Evolutionary conservation across 2,888 invertebrate species (phyloP).

Genomic region (Hemaris fuciformis): DNA sequence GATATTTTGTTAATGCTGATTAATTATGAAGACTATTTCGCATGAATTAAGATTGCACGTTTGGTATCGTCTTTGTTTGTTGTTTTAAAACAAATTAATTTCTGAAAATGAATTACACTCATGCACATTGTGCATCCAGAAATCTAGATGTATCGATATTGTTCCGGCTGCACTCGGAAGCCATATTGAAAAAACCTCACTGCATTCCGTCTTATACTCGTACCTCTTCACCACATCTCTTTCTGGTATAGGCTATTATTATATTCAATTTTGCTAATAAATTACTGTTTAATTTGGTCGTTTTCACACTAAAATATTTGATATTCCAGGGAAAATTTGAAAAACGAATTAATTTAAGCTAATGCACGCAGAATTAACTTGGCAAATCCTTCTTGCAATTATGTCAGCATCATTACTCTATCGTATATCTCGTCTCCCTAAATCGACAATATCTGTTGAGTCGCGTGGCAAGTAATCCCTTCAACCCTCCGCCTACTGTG

Average conservation of each 20-base stretch:
- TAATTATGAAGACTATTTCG: neutral
- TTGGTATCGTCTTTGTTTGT: neutral
- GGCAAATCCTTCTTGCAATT: constrained; percentile 47
- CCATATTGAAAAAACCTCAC: too few relatives aligned
- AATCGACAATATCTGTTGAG: constrained; percentile 78
- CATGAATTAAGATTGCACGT: neutral
- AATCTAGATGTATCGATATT: too few relatives aligned
- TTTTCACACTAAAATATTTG: too few relatives aligned
- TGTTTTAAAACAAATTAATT: neutral
- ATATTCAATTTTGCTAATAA: too few relatives aligned
- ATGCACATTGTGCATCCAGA: too few relatives aligned
- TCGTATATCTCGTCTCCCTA: constrained; percentile 51
- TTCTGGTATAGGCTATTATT: too few relatives aligned
- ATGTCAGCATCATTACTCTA: constrained; percentile 65
- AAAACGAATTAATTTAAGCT: neutral
- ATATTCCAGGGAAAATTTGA: neutral
- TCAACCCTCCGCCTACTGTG: constrained; percentile 60
- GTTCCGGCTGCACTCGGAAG: too few relatives aligned
- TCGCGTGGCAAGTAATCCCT: constrained; percentile 75
- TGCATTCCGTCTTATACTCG: too few relatives aligned
- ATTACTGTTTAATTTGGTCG: too few relatives aligned
- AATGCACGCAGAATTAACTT: constrained; percentile 24
- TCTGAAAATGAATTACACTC: too few relatives aligned
- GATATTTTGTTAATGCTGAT: neutral
- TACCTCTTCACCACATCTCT: too few relatives aligned